Conservation (phyloP, 2,888 invertebrate genomes). For the Rambutsinella grinnellia region DNA sequence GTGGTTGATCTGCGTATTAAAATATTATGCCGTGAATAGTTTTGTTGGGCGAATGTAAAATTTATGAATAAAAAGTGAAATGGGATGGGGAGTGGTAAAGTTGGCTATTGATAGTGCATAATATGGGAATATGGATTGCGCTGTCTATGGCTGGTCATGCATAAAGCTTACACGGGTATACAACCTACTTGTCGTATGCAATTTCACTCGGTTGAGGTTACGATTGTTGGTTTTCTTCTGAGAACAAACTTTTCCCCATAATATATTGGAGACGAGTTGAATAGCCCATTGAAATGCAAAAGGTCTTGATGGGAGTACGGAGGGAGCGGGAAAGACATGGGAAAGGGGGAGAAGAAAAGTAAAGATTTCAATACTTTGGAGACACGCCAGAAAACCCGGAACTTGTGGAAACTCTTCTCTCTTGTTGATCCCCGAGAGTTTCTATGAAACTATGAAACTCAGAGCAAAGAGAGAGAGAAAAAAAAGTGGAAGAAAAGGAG, state of each 20-base stretch:
- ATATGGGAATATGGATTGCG: no score
- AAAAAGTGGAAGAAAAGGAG: no score
- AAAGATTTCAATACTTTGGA: conserved; percentile 53
- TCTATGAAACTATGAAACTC: no score
- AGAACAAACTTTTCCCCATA: conserved; percentile 50
- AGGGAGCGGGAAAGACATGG: background rate
- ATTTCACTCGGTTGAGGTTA: conserved; percentile 50
- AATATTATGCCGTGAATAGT: no score
- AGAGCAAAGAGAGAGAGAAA: conserved; percentile 11
- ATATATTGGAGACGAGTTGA: conserved; percentile 54
- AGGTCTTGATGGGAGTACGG: conserved; percentile 43
- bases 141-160: no score
- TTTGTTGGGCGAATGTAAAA: no score
- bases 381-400: conserved; percentile 60
- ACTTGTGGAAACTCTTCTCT: conserved; percentile 58
- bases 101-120: no score
- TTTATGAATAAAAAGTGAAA: no score
- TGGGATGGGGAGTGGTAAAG: no score
- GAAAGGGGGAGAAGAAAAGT: conserved; percentile 34
- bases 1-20: no score
- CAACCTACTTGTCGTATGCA: no score
- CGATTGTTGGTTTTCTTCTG: conserved; percentile 49
- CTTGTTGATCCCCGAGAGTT: conserved; percentile 58
- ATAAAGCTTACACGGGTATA: no score
- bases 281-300: conserved; percentile 56